These are phyloP conservation scores for Zaprionus nigranus DNA, from an alignment of 1,140 invertebrate species.

Conservation along the genomic window DNA sequence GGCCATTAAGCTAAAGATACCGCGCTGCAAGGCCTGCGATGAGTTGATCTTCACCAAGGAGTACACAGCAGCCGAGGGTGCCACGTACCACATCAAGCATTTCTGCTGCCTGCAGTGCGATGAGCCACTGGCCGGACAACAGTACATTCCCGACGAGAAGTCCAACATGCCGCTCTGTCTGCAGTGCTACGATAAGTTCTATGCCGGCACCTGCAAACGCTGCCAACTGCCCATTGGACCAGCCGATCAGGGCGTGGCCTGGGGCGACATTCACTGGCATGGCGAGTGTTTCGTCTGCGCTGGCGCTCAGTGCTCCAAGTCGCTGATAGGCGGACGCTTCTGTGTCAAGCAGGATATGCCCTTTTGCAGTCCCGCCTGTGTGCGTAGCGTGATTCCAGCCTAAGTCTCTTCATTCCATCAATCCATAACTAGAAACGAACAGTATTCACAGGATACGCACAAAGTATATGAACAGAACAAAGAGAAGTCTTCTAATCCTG, in stretches of 20 bases:
- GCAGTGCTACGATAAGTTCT: slow-evolving; percentile 90
- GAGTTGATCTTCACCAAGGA: slow-evolving; percentile 94
- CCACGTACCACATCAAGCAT: slow-evolving; percentile 94
- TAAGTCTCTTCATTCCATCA: not conserved
- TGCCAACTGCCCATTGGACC: slow-evolving; percentile 90
- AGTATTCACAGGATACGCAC: slow-evolving; percentile 56
- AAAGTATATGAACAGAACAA: slow-evolving; percentile 21
- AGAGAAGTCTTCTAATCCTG: not conserved
- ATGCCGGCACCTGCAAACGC: slow-evolving; percentile 90
- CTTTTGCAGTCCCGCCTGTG: slow-evolving; percentile 88
- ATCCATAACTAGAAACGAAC: slow-evolving; percentile 11
- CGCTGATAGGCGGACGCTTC: slow-evolving; percentile 88
- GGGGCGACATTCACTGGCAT: slow-evolving; percentile 92
- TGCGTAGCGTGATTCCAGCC: slow-evolving; percentile 83
- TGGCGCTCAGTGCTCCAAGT: slow-evolving; percentile 89
- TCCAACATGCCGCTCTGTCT: slow-evolving; percentile 92
- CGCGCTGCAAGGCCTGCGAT: slow-evolving; percentile 95
- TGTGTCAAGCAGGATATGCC: slow-evolving; percentile 89
- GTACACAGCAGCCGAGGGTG: slow-evolving; percentile 92
- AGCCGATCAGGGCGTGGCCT: slow-evolving; percentile 90
- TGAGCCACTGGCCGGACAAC: slow-evolving; percentile 90
- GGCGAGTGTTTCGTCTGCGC: slow-evolving; percentile 90
- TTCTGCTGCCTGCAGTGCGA: slow-evolving; percentile 95
- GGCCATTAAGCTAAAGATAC: slow-evolving; percentile 93
- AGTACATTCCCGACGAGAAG: slow-evolving; percentile 91